Percentiles rank a stretch among this genome's conserved stretches.
Conservation (phyloP, 2,113 vertebrate genomes). For the Podarcis muralis region DNA sequence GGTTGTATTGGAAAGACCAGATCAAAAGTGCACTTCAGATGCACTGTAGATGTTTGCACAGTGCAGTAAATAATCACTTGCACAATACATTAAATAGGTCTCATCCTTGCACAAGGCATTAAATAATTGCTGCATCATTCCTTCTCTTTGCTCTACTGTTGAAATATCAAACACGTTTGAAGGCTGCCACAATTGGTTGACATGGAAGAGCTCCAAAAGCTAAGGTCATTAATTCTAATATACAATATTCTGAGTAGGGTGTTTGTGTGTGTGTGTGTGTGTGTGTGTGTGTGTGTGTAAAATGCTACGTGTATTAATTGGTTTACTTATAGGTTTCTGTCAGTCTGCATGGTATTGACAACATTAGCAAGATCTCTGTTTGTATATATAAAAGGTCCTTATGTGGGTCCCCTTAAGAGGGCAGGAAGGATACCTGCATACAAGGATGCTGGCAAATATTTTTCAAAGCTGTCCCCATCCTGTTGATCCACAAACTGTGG, state of each 20-base stretch:
- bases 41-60: constrained; percentile 72
- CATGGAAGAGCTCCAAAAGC: neutral
- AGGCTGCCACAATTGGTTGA: constrained; percentile 1
- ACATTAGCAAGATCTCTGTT: neutral
- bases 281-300: constrained; percentile 12
- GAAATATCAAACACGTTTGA: neutral
- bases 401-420: neutral
- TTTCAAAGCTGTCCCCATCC: neutral
- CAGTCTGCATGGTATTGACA: neutral
- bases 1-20: constrained; percentile 75
- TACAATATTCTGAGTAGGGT: neutral
- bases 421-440: neutral
- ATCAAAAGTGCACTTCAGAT: constrained; percentile 81
- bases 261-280: constrained; percentile 26
- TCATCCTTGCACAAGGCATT: constrained; percentile 35
- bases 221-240: neutral
- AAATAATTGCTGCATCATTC: neutral
- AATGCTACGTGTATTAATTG: too few relatives aligned
- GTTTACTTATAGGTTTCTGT: neutral
- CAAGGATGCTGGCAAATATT: neutral
- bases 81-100: constrained; percentile 35
- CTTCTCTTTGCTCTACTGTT: constrained; percentile 34
- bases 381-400: neutral
- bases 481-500: neutral
- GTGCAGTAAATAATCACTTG: constrained; percentile 60